Evolutionary conservation across 2,888 invertebrate species (phyloP), one percentile per base, ranked within the genome.

Genomic region (Thymelicus lineola): DNA sequence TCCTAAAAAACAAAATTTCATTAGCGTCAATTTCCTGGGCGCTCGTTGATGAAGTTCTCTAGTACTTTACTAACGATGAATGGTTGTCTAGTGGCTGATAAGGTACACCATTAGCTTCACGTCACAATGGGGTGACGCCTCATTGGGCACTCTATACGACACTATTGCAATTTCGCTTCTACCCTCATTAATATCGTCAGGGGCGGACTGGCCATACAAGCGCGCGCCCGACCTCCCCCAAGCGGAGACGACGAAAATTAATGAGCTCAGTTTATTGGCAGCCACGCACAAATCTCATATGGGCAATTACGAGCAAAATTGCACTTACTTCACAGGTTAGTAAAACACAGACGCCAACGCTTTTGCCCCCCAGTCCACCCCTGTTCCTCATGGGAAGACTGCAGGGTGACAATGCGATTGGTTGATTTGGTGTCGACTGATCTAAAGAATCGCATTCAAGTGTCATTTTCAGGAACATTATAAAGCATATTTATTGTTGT

Each of bases 181-280:
- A 93, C 88, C 89, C 92, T 93, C 93, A 92, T 93, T 93, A 92
- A 93, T 92, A 94, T 94, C 92, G 94, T 93, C 94, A 94, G 94
- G 94, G 93, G 93, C 91, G 92, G 94, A 94, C 93, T 94, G 94
- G 94, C 93, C 94, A 91, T 94, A 94, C 94, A 93, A 93, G 90
- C 93, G 92, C 86, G 92, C 92, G 86, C 93, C 93, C 89, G 92
- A 87, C 86, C 93, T 93, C 89, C 93, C 93, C 78, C 93, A 88
- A 90, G 90, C 90, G 93, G 93, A 93, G 88, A 89, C 93, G 92
- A 93, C 93, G 92, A 93, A 92, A 91, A 92, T 93, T 93, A 92
- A 93, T 93, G 93, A 93, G 91, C 89, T 93, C 93, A 92, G 93
- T 93, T 91, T 93, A 93, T 93, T 93, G 93, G 93, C 93, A 91